Base-by-base conservation (phyloP, 2,113 vertebrate species). In the Sylvietta virens region DNA sequence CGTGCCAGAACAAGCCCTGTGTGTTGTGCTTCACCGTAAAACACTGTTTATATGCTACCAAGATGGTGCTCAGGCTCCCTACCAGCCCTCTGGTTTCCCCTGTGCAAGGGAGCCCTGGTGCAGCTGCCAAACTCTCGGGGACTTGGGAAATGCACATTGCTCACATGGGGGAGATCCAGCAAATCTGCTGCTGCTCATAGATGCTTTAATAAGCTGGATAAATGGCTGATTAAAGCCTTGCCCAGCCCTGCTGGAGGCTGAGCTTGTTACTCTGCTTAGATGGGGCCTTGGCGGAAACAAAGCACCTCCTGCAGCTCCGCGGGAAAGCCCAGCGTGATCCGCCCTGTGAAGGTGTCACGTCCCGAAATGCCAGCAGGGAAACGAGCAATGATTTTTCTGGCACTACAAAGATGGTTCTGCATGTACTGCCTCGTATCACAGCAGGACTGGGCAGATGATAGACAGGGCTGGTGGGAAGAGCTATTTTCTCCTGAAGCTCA, bases 381-480 rank as follows among this genome's bases (percentile, higher is more conserved):
- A 72, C 0, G 7, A 85, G 51, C 58, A 72, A 2, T 42, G 58
- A 80, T 85, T 92, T 77, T 87, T 76, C 84, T 95, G 91, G 73
- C 84, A 66, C 81, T 50, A 30, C 74, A 61, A 60, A 67, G 60
- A 51, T 26, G 26, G 51, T 88, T 90, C 76, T 92, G 53, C 3
- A 0, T 45, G 48, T 93, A 71, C 56, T 93, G 62, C 72, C 90
- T 92, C 2, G 0, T 67, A 66, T 66, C 90, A 62, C 92, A 86
- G 93, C 72, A 21, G 67, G 67, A 77, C 39, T 42, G 51, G 71
- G 67, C 51, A 80, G 50, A 82, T 86, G 79, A 94, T 23, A 73
- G 90, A 79, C 81, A 60, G 74, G 66, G 39, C 39, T 93, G 54
- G 73, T 87, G 74, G 53, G 84, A 94, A 97, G 91, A 91, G 11